phyloP scores from a whole-genome alignment of 1,140 invertebrate genomes.

The Hermetia illucens region DNA sequence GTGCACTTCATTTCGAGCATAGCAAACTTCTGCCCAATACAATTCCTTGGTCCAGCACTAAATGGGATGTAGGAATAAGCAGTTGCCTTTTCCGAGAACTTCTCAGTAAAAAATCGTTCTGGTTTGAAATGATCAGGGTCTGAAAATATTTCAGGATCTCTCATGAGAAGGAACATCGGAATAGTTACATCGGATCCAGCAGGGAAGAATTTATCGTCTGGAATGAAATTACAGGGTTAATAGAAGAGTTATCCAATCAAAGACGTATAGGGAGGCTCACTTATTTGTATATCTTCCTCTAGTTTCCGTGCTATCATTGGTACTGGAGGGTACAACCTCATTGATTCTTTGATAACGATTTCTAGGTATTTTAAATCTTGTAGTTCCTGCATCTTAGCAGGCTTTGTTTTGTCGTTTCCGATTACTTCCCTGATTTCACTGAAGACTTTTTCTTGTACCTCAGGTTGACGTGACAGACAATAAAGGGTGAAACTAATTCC shows the following conservation, averaged over 20 bases:
- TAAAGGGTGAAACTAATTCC: slow-evolving; percentile 23
- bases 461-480: slow-evolving; percentile 18
- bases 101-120: slow-evolving; percentile 36
- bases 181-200: slow-evolving; percentile 17
- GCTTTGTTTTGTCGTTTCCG: slow-evolving; percentile 15
- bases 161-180: slow-evolving; percentile 30
- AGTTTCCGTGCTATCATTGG: slow-evolving; percentile 48
- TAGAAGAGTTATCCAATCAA: no score
- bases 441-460: slow-evolving; percentile 37
- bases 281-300: slow-evolving; percentile 39
- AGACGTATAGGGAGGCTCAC: slow-evolving; percentile 26
- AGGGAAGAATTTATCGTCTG: no score
- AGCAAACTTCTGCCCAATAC: slow-evolving; percentile 23
- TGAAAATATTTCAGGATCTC: slow-evolving; percentile 33
- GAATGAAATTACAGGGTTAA: no score
- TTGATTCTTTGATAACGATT: slow-evolving; percentile 48
- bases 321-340: slow-evolving; percentile 56
- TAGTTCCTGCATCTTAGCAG: slow-evolving; percentile 31
- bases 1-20: slow-evolving; percentile 25
- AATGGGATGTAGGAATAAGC: slow-evolving; percentile 41
- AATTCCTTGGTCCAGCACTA: slow-evolving; percentile 10
- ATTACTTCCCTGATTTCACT: slow-evolving; percentile 43
- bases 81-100: slow-evolving; percentile 30
- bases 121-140: slow-evolving; percentile 42
- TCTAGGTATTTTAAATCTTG: slow-evolving; percentile 49